Evolutionary conservation across 2,113 vertebrate genomes (phyloP).

Genomic region (Rhombomys opimus): DNA sequence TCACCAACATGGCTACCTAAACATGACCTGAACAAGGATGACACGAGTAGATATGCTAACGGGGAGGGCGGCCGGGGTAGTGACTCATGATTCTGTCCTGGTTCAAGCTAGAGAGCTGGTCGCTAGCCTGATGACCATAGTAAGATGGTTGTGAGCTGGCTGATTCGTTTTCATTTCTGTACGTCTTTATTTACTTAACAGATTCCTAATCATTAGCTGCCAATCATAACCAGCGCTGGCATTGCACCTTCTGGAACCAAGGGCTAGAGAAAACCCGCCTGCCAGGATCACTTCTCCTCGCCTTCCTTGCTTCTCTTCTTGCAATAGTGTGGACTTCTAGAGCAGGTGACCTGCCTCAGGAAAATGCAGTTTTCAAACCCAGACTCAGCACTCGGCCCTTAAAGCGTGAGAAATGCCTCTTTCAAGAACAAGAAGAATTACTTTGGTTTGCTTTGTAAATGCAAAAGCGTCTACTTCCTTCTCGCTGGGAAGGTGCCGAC

Average conservation of each 20-base stretch:
- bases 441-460: conserved; percentile 68
- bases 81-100: not conserved
- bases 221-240: conserved; percentile 85
- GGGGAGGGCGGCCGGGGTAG: not conserved
- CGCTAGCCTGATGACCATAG: not conserved
- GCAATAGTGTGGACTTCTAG: conserved; percentile 87
- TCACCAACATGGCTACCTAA: not conserved
- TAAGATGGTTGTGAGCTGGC: not conserved
- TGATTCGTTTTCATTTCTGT: not conserved
- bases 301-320: conserved; percentile 88
- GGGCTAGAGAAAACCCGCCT: conserved; percentile 84
- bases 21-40: not conserved
- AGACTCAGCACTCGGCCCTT: conserved; percentile 81
- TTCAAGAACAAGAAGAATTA: conserved; percentile 78
- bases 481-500: conserved; percentile 79
- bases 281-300: conserved; percentile 86
- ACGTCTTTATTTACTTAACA: conserved; percentile 82
- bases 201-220: conserved; percentile 91
- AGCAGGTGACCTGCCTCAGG: conserved; percentile 87
- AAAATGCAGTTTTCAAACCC: conserved; percentile 83
- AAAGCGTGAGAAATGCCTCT: conserved; percentile 81
- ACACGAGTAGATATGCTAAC: not conserved
- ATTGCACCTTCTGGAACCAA: conserved; percentile 92
- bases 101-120: not conserved
- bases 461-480: conserved; percentile 80